Evolutionary conservation across 2,797 vertebrate species (phyloP), one percentile per base, ranked within the genome.

Genomic region (Typhlichthys subterraneus): DNA sequence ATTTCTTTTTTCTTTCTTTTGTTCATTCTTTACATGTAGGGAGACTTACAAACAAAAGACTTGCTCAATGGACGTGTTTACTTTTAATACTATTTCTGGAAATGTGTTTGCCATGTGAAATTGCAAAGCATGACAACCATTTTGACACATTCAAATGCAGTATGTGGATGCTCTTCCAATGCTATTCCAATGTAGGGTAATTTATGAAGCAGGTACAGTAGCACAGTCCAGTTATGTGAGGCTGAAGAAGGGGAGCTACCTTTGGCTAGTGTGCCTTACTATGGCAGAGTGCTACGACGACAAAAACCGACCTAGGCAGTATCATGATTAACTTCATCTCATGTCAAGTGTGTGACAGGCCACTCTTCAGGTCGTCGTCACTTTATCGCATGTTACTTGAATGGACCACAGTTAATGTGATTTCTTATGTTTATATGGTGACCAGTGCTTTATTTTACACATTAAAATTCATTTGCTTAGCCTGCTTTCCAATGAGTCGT

Each of bases 211-310:
- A 49, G 65, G 57, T 69, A 11, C 53, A 45, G 65, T 49, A 61
- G 64, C 63, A 45, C 56, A 54, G 56, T 50, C 38, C 54, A 63
- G 60, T 50, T 38, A 14, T n/a, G 10, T 58, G 33, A 72, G 57
- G 57, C 55, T 67, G 54, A 46, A 58, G 45, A 6, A 23, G 9
- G 15, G 15, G 57, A 12, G 59, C 23, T 55, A n/a, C 71, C 69
- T 72, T 73, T 46, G 78, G 82, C 71, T 67, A 1, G 42, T 49
- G 81, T 87, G 81, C 86, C 84, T 89, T 87, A 82, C 55, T 45
- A 45, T 38, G 31, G 55, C 55, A 57, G 46, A 58, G 6, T 46
- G 19, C 19, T 58, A n/a, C 45, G 29, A 58, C 3, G 23, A 4
- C 50, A 63, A 62, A 73, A 62, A 61, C 42, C 57, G 63, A 67